Base-by-base conservation (phyloP, 2,888 invertebrate species). In the Balanococcus diminutus region DNA sequence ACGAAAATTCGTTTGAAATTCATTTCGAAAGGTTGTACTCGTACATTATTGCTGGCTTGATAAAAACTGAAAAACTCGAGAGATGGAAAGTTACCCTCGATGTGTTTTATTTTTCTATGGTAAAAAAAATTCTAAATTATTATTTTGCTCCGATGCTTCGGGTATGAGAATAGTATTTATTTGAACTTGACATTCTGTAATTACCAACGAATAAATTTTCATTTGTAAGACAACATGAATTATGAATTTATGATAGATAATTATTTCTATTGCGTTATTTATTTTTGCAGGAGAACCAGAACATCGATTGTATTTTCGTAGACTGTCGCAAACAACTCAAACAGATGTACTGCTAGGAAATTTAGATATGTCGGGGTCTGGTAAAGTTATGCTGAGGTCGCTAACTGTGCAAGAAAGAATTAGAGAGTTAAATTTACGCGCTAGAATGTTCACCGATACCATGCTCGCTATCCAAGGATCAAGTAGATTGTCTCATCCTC, bases 381-480 rank as follows among this genome's bases (percentile, higher is more conserved):
- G 89, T 19, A 89, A 89, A 87, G 89, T 90, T 36, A 89, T 90
- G 28, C 88, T 91, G 1, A 88, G 90, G 72, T 90, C 90, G 0
- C 88, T 90, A 87, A 90, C 90, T 8, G 90, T 91, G 9, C 90
- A 90, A 88, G 91, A 91, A 87, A 88, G 91, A 82, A 91, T 91
- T 82, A 89, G 90, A 81, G 91, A 91, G 87, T 88, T 91, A 67
- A 91, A 91, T 87, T 88, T 91, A 22, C 89, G 90, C 87, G 91
- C 91, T 22, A 88, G 90, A 79, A 90, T 91, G 89, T 91, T 91
- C 88, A 90, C 91, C 3, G 91, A 91, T 87, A 90, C 90, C 5
- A 90, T 91, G 89, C 88, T 91, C 11, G 90, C 90, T 42, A 90
- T 91, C 32, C 90, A 89, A 88, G 87, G 87, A 61, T 86, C 87